A percentile compares a stretch with the other conserved stretches of the same genome.
phyloP scores from a whole-genome alignment of 2,888 invertebrate species.

The Endotricha flammealis region DNA sequence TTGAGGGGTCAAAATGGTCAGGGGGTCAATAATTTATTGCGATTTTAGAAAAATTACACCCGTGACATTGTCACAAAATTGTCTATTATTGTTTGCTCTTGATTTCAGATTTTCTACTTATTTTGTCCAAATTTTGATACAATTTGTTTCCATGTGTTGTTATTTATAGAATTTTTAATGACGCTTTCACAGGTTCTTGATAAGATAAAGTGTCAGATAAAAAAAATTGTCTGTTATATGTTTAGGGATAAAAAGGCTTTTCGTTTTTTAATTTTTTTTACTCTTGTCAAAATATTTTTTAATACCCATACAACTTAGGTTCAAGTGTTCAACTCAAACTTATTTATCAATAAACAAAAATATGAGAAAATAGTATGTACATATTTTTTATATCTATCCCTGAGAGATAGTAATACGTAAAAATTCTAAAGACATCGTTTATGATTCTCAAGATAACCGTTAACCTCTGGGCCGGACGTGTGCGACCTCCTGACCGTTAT shows the following conservation, averaged over 20 bases:
- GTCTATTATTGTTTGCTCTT: slow-evolving; percentile 12
- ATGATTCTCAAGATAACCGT: slow-evolving; percentile 36
- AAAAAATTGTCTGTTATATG: too few species aligned
- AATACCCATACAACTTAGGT: too few species aligned
- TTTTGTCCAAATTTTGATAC: slow-evolving; percentile 1
- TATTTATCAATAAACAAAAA: too few species aligned
- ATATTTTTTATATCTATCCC: too few species aligned
- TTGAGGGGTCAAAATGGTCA: slow-evolving; percentile 68
- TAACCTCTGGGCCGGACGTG: slow-evolving; percentile 61
- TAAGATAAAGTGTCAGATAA: too few species aligned
- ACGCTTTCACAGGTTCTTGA: too few species aligned
- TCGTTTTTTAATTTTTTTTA: too few species aligned
- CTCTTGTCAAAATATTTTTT: too few species aligned
- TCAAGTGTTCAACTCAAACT: too few species aligned
- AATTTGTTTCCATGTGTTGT: not conserved
- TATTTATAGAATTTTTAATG: not conserved
- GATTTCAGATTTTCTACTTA: slow-evolving; percentile 8
- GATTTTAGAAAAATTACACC: slow-evolving; percentile 53
- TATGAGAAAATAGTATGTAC: too few species aligned
- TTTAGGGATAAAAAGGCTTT: too few species aligned
- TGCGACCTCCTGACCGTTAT: slow-evolving; percentile 68
- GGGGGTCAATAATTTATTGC: slow-evolving; percentile 65
- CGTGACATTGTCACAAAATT: slow-evolving; percentile 48
- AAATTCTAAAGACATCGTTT: not conserved
- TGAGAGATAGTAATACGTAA: not conserved